Percentiles rank a stretch among this genome's conserved stretches.
These are phyloP conservation scores for Scomberomorus guttatus DNA, from an alignment of 2,797 vertebrate species.

Conservation along the genomic window DNA sequence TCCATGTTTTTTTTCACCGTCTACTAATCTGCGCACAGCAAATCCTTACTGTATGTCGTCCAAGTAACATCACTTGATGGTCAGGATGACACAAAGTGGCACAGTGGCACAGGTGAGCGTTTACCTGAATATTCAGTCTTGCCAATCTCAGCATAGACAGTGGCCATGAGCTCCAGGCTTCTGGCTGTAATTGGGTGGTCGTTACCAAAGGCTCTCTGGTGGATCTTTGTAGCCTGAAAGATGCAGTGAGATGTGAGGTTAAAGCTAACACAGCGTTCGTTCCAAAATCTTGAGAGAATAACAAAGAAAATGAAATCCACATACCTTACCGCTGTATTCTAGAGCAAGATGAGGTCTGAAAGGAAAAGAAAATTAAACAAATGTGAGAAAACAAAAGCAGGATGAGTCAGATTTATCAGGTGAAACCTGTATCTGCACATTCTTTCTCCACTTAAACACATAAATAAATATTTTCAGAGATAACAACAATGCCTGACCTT, in stretches of 20 bases:
- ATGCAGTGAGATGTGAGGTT: conserved; percentile 8
- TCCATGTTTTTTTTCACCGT: conserved; percentile 23
- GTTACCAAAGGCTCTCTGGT: conserved; percentile 87
- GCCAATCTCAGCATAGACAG: conserved; percentile 87
- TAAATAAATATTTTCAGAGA: conserved; percentile 42
- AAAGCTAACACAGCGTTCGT: not conserved
- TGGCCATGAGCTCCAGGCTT: conserved; percentile 88
- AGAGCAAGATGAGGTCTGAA: conserved; percentile 87
- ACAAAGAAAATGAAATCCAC: conserved; percentile 33
- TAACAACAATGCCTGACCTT: conserved; percentile 42
- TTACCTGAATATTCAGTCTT: conserved; percentile 89
- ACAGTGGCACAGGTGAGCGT: not conserved
- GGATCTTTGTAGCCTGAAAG: conserved; percentile 87
- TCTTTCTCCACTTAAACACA: conserved; percentile 29
- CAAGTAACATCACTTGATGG: not conserved
- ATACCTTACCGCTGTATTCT: conserved; percentile 89
- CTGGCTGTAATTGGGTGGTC: conserved; percentile 86
- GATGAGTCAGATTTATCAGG: conserved; percentile 28
- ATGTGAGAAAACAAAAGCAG: too few species aligned
- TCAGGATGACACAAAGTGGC: not conserved
- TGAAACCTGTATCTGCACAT: conserved; percentile 19
- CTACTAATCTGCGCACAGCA: not conserved
- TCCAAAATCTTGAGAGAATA: conserved; percentile 10
- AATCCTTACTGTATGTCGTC: not conserved
- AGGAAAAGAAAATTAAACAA: conserved; percentile 37